These are phyloP conservation scores for Ceyx erithaca DNA, from an alignment of 2,797 vertebrate species.

Conservation along the genomic window DNA sequence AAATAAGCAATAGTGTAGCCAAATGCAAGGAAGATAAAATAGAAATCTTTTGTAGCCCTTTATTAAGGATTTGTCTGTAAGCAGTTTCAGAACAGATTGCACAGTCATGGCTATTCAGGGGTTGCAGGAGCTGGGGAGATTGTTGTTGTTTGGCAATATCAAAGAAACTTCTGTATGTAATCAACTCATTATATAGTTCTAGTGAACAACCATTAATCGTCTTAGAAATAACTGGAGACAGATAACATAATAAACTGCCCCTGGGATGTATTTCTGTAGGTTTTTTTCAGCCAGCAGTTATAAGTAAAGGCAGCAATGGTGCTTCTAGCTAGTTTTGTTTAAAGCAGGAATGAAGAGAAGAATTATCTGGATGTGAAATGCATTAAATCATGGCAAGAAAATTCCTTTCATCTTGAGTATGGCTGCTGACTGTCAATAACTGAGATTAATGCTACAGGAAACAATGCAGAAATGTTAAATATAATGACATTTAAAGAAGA, in stretches of 20 bases:
- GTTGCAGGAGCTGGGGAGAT: constrained; percentile 4
- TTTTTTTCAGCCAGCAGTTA: constrained; percentile 38
- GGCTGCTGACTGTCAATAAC: constrained; percentile 43
- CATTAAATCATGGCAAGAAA: constrained; percentile 35
- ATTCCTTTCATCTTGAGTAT: constrained; percentile 50
- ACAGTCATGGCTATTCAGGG: background rate
- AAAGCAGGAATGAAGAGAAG: constrained; percentile 19
- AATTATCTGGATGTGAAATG: constrained; percentile 26
- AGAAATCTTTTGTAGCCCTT: background rate
- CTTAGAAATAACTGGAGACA: constrained; percentile 21
- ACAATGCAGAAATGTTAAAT: constrained; percentile 56
- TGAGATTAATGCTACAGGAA: constrained; percentile 44
- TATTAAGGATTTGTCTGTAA: constrained; percentile 21
- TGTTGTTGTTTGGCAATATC: constrained; percentile 24
- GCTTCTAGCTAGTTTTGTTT: constrained; percentile 44
- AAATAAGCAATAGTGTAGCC: background rate
- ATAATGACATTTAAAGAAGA: constrained; percentile 52
- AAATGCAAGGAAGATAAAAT: background rate
- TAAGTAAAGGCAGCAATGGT: constrained; percentile 18
- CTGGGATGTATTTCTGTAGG: background rate
- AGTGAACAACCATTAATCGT: constrained; percentile 22
- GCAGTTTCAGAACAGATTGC: constrained; percentile 13
- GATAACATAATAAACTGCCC: constrained; percentile 36
- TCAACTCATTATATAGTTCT: background rate
- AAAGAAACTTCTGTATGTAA: constrained; percentile 7